A percentile compares a stretch with the other conserved stretches of the same genome.
These are phyloP conservation scores for Macrophya annulata DNA, from an alignment of 2,888 invertebrate genomes.

Conservation along the genomic window DNA sequence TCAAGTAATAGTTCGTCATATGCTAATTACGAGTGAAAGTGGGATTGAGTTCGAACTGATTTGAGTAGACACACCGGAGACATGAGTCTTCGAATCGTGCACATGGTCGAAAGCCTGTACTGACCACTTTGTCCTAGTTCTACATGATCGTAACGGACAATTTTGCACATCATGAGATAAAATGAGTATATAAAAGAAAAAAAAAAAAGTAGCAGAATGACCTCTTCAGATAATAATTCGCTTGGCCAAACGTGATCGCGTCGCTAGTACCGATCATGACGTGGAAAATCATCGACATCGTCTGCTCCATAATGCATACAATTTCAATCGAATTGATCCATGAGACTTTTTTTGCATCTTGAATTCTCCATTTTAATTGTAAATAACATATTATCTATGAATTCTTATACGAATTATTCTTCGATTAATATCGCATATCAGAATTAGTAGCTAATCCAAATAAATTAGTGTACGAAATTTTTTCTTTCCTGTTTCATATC, in stretches of 20 bases:
- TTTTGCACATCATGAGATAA: background rate
- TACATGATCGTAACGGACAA: background rate
- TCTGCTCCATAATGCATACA: background rate
- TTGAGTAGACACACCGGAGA: background rate
- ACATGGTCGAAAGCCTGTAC: background rate
- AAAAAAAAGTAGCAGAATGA: background rate
- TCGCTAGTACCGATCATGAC: background rate
- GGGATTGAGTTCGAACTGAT: background rate
- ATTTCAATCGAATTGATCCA: background rate
- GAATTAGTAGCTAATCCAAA: too few relatives aligned
- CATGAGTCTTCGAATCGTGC: background rate
- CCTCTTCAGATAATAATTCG: background rate
- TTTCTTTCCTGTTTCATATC: background rate
- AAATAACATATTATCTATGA: background rate
- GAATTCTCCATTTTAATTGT: background rate
- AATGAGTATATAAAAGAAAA: background rate
- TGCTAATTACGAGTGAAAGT: slow-evolving; percentile 2
- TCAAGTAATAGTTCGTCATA: background rate
- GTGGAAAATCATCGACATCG: background rate
- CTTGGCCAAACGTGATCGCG: background rate
- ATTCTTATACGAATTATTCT: too few relatives aligned
- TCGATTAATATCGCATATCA: too few relatives aligned
- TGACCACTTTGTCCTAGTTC: background rate
- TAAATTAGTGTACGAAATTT: background rate
- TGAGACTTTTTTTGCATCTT: background rate